These are phyloP conservation scores for Eulithis testata DNA, from an alignment of 2,888 invertebrate genomes.

Conservation along the genomic window DNA sequence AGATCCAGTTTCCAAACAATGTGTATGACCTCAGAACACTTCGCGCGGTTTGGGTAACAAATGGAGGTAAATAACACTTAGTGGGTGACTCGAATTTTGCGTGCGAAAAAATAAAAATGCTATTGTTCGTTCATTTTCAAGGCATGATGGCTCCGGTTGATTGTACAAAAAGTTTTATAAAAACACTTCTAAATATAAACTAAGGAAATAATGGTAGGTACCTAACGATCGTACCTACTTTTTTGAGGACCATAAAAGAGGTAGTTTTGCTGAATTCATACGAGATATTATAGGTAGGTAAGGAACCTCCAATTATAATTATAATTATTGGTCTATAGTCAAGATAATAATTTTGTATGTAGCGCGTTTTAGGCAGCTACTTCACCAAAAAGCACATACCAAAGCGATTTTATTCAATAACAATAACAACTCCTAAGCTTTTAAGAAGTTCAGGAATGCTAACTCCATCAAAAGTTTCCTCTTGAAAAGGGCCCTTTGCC, in stretches of 20 bases:
- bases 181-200: conserved; percentile 8
- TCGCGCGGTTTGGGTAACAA: conserved; percentile 53
- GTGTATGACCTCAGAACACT: conserved; percentile 51
- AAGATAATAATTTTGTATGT: no score
- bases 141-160: conserved; percentile 50
- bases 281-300: no score
- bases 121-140: conserved; percentile 62
- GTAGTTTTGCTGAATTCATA: no score
- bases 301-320: no score
- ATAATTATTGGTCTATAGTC: no score
- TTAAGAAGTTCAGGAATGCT: no score
- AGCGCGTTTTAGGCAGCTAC: no score
- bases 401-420: no score
- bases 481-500: neutral
- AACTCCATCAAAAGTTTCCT: no score
- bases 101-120: conserved; percentile 63
- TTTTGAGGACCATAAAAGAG: neutral
- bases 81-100: conserved; percentile 59
- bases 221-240: neutral
- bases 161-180: conserved; percentile 43
- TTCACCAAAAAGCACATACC: no score
- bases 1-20: conserved; percentile 52
- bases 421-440: no score
- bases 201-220: neutral
- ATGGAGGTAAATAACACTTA: conserved; percentile 66